Evolutionary conservation across 2,888 invertebrate genomes (phyloP).

Genomic region (Myopa tessellatipennis): DNA sequence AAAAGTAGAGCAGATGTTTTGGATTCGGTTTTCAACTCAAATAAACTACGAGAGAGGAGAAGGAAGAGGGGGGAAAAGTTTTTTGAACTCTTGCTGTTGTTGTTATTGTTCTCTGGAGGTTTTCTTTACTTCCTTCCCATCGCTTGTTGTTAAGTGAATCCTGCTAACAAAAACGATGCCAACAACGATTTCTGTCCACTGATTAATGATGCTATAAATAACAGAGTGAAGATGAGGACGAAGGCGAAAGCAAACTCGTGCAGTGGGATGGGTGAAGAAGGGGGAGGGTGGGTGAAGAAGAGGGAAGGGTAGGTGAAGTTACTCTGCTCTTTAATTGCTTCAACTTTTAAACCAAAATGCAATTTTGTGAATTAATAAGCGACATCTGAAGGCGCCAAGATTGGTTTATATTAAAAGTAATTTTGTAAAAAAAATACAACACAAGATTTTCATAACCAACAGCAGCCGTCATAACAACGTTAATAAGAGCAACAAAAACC

Average conservation of each 20-base stretch:
- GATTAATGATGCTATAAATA: conserved; percentile 1
- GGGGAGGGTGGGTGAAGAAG: no score
- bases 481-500: neutral
- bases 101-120: no score
- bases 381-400: no score
- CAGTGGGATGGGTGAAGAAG: neutral
- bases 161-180: no score
- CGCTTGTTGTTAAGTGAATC: no score
- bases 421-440: no score
- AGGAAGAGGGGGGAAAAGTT: neutral
- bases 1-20: neutral
- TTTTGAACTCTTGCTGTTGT: no score
- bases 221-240: neutral
- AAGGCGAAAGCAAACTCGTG: neutral
- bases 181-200: neutral
- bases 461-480: neutral
- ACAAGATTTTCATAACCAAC: neutral
- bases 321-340: neutral
- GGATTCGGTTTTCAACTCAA: neutral
- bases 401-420: no score
- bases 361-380: no score
- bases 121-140: no score
- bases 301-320: no score
- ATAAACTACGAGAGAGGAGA: neutral
- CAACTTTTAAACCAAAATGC: neutral